These are phyloP conservation scores for Zeus faber DNA, from an alignment of 2,113 vertebrate species.

Conservation along the genomic window DNA sequence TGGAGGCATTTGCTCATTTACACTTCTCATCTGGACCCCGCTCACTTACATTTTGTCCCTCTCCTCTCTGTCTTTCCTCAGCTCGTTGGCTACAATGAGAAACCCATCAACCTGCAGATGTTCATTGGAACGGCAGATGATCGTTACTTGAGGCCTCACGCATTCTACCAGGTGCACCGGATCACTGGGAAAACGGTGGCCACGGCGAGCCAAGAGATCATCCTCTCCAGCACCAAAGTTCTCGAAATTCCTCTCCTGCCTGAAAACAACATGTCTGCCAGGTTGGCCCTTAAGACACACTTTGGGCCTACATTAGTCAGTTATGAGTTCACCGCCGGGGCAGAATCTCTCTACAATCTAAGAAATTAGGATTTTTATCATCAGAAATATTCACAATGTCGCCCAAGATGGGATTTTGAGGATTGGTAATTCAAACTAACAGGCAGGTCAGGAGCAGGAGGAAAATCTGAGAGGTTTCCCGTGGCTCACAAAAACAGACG, in stretches of 20 bases:
- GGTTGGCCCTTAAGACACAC: conserved; percentile 74
- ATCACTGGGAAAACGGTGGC: conserved; percentile 98
- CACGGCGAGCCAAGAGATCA: conserved; percentile 94
- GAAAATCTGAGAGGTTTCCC: conserved; percentile 45
- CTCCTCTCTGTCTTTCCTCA: conserved; percentile 62
- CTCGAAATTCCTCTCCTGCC: conserved; percentile 97
- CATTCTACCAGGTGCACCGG: conserved; percentile 98
- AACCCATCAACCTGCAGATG: conserved; percentile 96
- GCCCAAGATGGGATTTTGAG: conserved; percentile 43
- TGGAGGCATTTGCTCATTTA: conserved; percentile 42
- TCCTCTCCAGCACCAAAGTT: conserved; percentile 93
- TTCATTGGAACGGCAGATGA: conserved; percentile 98
- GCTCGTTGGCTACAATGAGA: conserved; percentile 95
- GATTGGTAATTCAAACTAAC: conserved; percentile 53
- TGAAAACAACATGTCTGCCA: conserved; percentile 96
- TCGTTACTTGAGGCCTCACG: conserved; percentile 93
- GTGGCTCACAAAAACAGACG: conserved; percentile 27
- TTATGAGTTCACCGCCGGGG: conserved; percentile 47
- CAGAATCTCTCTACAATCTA: conserved; percentile 30
- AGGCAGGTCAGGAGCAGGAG: conserved; percentile 20
- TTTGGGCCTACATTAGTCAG: conserved; percentile 41
- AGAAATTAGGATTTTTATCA: conserved; percentile 31
- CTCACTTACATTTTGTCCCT: conserved; percentile 41
- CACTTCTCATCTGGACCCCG: conserved; percentile 38
- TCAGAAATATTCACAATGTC: conserved; percentile 27